A percentile compares a stretch with the other conserved stretches of the same genome.
These are phyloP conservation scores for Chrysolina haemoptera DNA, from an alignment of 2,888 invertebrate species.

Conservation along the genomic window DNA sequence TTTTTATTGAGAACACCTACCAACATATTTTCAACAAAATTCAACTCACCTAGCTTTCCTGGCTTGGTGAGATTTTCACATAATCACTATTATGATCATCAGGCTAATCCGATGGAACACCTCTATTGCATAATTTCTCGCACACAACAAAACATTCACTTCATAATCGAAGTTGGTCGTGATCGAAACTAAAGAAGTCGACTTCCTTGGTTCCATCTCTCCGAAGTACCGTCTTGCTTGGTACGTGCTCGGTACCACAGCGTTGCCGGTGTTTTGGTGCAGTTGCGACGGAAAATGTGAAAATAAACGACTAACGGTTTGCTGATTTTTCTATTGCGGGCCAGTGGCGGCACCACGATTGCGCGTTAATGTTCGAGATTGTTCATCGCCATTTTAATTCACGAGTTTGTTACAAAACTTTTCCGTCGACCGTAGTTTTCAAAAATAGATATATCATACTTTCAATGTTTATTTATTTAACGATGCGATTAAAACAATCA, in stretches of 20 bases:
- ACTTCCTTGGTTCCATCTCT: slow-evolving; percentile 19
- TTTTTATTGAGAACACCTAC: background rate
- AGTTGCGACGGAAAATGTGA: background rate
- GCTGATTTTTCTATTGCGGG: background rate
- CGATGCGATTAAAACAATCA: too few relatives aligned
- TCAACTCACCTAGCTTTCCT: slow-evolving; percentile 5
- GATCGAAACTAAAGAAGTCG: slow-evolving; percentile 16
- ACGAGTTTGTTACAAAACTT: too few relatives aligned
- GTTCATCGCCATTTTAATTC: too few relatives aligned
- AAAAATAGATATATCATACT: too few relatives aligned
- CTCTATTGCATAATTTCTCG: slow-evolving; percentile 12
- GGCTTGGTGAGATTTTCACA: background rate
- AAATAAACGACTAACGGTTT: background rate
- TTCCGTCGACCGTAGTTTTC: too few relatives aligned
- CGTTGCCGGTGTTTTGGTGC: slow-evolving; percentile 16
- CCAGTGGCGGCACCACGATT: background rate
- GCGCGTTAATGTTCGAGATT: too few relatives aligned
- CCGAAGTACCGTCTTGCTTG: slow-evolving; percentile 16
- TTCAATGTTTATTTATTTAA: too few relatives aligned
- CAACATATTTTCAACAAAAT: background rate
- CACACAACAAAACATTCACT: slow-evolving; percentile 18
- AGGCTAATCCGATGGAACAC: background rate
- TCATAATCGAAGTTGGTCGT: slow-evolving; percentile 2
- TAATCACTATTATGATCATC: background rate
- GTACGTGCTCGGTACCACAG: slow-evolving; percentile 20